These are phyloP conservation scores for Empidonax alnorum DNA, from an alignment of 2,113 vertebrate genomes.

Conservation along the genomic window DNA sequence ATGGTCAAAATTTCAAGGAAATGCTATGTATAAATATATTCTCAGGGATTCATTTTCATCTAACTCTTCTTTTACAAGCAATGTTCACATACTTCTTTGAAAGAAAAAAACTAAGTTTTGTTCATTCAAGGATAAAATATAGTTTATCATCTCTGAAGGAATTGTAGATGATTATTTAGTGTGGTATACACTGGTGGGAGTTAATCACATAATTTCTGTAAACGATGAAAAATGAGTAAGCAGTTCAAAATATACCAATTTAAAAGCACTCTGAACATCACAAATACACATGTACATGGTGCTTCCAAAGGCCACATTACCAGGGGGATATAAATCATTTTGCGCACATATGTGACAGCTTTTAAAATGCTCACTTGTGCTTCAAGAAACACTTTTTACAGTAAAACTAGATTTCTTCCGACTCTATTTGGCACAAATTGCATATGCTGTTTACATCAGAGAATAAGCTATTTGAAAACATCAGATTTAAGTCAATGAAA, in stretches of 20 bases:
- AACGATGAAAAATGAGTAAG: background rate
- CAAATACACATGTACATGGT: background rate
- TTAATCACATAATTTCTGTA: background rate
- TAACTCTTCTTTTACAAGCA: background rate
- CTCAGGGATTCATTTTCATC: background rate
- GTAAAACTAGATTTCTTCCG: background rate
- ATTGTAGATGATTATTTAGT: background rate
- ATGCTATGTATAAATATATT: background rate
- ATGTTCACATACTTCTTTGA: background rate
- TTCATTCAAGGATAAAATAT: background rate
- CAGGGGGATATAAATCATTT: background rate
- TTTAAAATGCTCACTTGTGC: background rate
- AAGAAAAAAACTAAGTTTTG: background rate
- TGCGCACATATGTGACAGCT: background rate
- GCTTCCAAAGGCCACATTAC: background rate
- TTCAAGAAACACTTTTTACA: background rate
- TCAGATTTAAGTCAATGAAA: background rate
- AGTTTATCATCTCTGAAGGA: background rate
- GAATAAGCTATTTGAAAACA: background rate
- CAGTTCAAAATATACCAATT: background rate
- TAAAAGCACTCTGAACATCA: background rate
- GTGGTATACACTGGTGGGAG: background rate
- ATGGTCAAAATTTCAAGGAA: conserved; percentile 15
- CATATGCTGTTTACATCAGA: background rate
- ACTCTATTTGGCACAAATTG: background rate